Conservation (phyloP, 1,140 invertebrate genomes). For the Kradibia gibbosae region DNA sequence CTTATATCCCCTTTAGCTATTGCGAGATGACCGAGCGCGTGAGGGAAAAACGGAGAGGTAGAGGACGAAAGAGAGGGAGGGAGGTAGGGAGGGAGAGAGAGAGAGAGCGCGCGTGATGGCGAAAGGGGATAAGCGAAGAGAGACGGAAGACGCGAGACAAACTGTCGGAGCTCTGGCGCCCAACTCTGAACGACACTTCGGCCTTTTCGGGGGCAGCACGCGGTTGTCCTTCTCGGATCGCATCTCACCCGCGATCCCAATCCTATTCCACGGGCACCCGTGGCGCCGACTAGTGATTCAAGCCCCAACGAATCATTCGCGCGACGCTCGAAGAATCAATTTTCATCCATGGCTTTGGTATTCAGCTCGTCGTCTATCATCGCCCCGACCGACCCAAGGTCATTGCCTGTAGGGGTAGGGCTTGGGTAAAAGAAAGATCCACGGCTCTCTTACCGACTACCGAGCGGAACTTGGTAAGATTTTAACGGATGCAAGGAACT, state of each 20-base stretch:
- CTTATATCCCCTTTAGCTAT: slow-evolving; percentile 27
- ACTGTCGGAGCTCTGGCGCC: slow-evolving; percentile 64
- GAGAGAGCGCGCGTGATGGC: neutral
- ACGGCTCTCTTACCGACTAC: too few species aligned
- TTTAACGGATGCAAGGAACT: too few species aligned
- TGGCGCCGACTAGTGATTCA: neutral
- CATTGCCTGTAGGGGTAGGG: too few species aligned
- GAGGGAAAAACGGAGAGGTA: neutral
- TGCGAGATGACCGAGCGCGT: neutral
- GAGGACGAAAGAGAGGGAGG: neutral
- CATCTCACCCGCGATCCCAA: neutral
- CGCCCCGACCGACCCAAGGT: too few species aligned
- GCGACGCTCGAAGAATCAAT: neutral
- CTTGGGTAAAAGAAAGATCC: too few species aligned
- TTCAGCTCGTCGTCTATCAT: neutral
- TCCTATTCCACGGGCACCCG: too few species aligned
- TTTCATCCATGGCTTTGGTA: neutral
- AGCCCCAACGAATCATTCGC: neutral
- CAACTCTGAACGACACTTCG: slow-evolving; percentile 56
- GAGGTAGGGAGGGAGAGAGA: neutral
- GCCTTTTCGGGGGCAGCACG: slow-evolving; percentile 30
- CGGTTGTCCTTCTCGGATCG: neutral
- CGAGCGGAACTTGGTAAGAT: too few species aligned
- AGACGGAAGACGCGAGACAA: slow-evolving; percentile 52
- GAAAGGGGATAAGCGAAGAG: neutral